phyloP scores from a whole-genome alignment of 2,888 invertebrate genomes.

The Pollenia labialis region DNA sequence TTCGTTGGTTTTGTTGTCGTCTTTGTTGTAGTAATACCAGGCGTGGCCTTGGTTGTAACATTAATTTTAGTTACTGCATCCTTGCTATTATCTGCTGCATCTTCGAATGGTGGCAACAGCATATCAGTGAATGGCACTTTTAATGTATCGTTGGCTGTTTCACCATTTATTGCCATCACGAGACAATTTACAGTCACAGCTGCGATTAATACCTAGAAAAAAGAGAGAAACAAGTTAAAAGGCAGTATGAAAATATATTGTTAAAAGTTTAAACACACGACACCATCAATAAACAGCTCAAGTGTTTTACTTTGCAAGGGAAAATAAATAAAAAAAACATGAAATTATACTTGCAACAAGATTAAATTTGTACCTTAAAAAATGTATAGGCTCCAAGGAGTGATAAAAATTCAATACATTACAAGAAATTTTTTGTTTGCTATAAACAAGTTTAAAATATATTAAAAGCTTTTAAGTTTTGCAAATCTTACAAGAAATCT shows the following conservation, averaged over 20 bases:
- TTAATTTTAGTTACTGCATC: slow-evolving; percentile 40
- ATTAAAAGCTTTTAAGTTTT: too few species aligned
- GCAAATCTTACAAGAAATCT: not conserved
- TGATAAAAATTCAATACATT: slow-evolving; percentile 39
- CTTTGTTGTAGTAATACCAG: slow-evolving; percentile 18
- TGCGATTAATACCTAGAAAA: slow-evolving; percentile 79
- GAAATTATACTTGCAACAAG: slow-evolving; percentile 46
- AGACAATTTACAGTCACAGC: slow-evolving; percentile 76
- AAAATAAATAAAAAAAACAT: slow-evolving; percentile 3
- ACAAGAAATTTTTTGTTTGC: not conserved
- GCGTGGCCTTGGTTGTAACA: slow-evolving; percentile 49
- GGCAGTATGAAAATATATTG: not conserved
- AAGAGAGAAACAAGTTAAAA: slow-evolving; percentile 4
- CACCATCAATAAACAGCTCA: slow-evolving; percentile 33
- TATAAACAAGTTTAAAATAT: slow-evolving; percentile 1
- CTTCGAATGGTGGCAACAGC: slow-evolving; percentile 79
- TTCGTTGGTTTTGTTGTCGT: slow-evolving; percentile 42
- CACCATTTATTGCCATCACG: slow-evolving; percentile 76
- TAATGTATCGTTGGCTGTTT: slow-evolving; percentile 73
- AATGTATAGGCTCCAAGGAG: slow-evolving; percentile 52
- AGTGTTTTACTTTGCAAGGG: slow-evolving; percentile 23
- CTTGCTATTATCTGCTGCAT: slow-evolving; percentile 46
- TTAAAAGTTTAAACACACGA: slow-evolving; percentile 23
- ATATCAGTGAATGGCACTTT: slow-evolving; percentile 80
- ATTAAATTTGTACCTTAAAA: slow-evolving; percentile 43